Conservation (phyloP, 2,888 invertebrate genomes). For the Resseliella maxima region DNA sequence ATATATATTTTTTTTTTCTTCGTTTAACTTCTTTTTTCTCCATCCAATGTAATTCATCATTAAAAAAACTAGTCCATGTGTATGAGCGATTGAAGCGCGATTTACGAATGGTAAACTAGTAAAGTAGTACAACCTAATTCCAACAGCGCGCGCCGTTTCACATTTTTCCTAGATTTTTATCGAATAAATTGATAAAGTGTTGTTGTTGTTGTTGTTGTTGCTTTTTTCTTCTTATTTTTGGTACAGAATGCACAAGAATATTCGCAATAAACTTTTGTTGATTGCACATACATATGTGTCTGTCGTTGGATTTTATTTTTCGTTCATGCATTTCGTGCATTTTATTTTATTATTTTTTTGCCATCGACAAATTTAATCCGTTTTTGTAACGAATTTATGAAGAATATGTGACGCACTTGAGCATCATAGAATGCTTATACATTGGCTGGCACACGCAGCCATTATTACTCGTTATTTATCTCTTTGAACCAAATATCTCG, state of each 20-base stretch:
- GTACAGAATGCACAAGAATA: not conserved
- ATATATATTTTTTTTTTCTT: not conserved
- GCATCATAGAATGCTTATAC: not conserved
- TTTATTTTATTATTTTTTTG: not conserved
- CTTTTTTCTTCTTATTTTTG: too few species aligned
- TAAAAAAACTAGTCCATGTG: conserved; percentile 32
- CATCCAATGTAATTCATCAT: conserved; percentile 41
- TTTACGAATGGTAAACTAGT: not conserved
- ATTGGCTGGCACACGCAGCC: not conserved
- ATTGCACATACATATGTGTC: too few species aligned
- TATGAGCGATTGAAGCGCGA: not conserved
- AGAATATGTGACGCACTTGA: not conserved
- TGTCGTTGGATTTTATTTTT: too few species aligned
- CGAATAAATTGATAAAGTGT: conserved; percentile 47
- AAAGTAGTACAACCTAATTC: conserved; percentile 42
- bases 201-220: too few species aligned
- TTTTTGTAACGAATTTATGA: not conserved
- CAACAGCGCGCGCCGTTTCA: not conserved
- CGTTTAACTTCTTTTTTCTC: not conserved
- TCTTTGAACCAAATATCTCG: conserved; percentile 41
- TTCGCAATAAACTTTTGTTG: conserved; percentile 22
- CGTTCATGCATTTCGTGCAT: not conserved
- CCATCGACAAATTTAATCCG: not conserved
- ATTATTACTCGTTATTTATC: conserved; percentile 18
- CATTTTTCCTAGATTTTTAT: conserved; percentile 51